Percentiles rank a stretch among this genome's conserved stretches.
Conservation (phyloP, 92 coral and sea anemone genomes). For the Zoanthus solanderi region DNA sequence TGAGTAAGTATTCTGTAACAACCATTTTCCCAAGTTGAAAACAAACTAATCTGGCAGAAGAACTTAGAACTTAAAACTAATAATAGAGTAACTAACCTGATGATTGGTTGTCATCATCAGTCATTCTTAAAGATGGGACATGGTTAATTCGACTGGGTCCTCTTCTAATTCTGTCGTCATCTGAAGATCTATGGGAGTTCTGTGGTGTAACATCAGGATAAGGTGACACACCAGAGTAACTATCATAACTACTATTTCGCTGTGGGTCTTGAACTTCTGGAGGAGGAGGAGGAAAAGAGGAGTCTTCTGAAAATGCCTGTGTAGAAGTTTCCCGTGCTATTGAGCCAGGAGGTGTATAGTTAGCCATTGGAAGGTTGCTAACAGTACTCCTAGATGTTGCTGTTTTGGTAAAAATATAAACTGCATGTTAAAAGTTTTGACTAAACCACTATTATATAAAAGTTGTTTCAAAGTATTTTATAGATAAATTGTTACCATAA, state of each 20-base stretch:
- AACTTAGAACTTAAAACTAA: no score
- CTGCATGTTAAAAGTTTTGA: neutral
- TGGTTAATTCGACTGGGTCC: slow-evolving; percentile 79
- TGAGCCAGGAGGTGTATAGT: slow-evolving; percentile 89
- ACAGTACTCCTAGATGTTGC: slow-evolving; percentile 71
- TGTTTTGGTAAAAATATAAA: slow-evolving; percentile 49
- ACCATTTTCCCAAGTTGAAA: no score
- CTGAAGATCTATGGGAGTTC: slow-evolving; percentile 35
- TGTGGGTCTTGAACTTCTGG: slow-evolving; percentile 56
- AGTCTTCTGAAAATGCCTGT: slow-evolving; percentile 69
- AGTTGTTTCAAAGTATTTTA: neutral
- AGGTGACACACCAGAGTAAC: slow-evolving; percentile 67
- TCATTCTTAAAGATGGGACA: slow-evolving; percentile 74
- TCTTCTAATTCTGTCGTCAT: slow-evolving; percentile 54
- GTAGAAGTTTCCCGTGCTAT: slow-evolving; percentile 57
- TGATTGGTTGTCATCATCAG: slow-evolving; percentile 70
- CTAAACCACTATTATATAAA: neutral
- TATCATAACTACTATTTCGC: slow-evolving; percentile 67
- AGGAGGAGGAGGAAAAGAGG: slow-evolving; percentile 81
- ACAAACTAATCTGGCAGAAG: no score
- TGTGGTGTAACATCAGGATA: slow-evolving; percentile 82
- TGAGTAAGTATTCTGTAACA: no score
- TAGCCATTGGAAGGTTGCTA: slow-evolving; percentile 74
- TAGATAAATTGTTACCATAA: no score
- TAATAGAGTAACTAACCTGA: slow-evolving; percentile 52